phyloP scores from a whole-genome alignment of 2,888 invertebrate genomes.

The Caenorhabditis panamensis region DNA sequence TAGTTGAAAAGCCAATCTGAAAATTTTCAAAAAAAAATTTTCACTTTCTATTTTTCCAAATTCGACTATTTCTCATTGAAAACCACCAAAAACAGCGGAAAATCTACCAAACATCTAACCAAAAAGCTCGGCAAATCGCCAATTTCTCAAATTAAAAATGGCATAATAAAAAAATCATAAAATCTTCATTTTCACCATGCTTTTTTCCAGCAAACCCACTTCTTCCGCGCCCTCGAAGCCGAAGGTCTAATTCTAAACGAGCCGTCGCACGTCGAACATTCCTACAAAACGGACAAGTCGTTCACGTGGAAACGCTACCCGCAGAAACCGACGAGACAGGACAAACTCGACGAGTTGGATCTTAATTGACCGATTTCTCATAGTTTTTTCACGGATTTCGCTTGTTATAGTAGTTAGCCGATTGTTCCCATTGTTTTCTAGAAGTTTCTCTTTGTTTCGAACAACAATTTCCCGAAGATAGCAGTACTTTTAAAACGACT shows the following conservation, averaged over 20 bases:
- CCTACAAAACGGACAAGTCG: conserved; percentile 73
- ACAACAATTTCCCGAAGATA: not conserved
- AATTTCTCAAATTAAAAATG: too few species aligned
- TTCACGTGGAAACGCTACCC: conserved; percentile 72
- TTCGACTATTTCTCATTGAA: too few species aligned
- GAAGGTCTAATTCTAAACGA: conserved; percentile 73
- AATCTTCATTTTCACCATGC: too few species aligned
- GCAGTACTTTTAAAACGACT: conserved; percentile 20
- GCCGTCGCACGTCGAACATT: conserved; percentile 71
- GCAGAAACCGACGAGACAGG: conserved; percentile 70
- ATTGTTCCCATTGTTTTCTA: conserved; percentile 32
- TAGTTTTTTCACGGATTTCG: too few species aligned
- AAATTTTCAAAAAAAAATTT: too few species aligned
- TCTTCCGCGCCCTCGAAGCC: conserved; percentile 65
- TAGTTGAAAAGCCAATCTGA: too few species aligned
- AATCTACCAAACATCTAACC: too few species aligned
- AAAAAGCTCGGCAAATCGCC: too few species aligned
- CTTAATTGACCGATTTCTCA: conserved; percentile 27
- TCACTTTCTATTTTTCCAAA: too few species aligned
- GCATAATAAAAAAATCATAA: too few species aligned
- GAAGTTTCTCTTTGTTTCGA: conserved; percentile 4
- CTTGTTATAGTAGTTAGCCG: conserved; percentile 12
- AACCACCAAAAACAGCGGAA: too few species aligned
- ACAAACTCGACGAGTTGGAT: conserved; percentile 74
- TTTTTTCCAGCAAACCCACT: conserved; percentile 65